Percentiles rank a stretch among this genome's conserved stretches.
phyloP scores from a whole-genome alignment of 2,797 vertebrate species.

The Acomys russatus region DNA sequence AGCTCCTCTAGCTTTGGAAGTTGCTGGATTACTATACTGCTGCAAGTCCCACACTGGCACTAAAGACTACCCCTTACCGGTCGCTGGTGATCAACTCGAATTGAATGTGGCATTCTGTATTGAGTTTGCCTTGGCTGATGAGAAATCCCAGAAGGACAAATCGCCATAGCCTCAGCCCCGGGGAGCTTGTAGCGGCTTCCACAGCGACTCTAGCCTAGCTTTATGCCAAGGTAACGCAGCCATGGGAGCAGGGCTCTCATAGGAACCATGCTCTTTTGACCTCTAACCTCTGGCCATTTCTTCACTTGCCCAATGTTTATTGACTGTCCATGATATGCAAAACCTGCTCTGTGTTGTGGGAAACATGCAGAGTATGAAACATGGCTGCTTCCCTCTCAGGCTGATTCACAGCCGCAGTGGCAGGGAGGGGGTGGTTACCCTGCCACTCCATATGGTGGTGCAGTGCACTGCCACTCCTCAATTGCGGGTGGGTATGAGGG shows the following conservation, averaged over 20 bases:
- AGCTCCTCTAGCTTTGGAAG: neutral
- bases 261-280: neutral
- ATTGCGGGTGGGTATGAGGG: neutral
- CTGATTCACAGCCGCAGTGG: too few relatives aligned
- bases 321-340: neutral
- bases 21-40: neutral
- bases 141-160: neutral
- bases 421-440: too few relatives aligned
- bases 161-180: neutral
- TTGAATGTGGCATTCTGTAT: neutral
- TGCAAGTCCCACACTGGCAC: neutral
- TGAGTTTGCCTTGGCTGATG: neutral
- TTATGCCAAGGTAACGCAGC: neutral
- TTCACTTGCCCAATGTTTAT: neutral
- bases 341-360: neutral
- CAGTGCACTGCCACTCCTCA: neutral
- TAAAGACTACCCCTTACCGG: neutral
- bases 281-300: neutral
- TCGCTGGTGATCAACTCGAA: slow-evolving; percentile 10
- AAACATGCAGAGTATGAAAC: neutral
- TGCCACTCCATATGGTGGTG: neutral
- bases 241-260: neutral
- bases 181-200: neutral
- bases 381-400: neutral
- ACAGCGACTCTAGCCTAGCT: neutral